Percentiles rank a stretch among this genome's conserved stretches.
Evolutionary conservation across 2,888 invertebrate species (phyloP).

Genomic region (Mimachlamys varia): DNA sequence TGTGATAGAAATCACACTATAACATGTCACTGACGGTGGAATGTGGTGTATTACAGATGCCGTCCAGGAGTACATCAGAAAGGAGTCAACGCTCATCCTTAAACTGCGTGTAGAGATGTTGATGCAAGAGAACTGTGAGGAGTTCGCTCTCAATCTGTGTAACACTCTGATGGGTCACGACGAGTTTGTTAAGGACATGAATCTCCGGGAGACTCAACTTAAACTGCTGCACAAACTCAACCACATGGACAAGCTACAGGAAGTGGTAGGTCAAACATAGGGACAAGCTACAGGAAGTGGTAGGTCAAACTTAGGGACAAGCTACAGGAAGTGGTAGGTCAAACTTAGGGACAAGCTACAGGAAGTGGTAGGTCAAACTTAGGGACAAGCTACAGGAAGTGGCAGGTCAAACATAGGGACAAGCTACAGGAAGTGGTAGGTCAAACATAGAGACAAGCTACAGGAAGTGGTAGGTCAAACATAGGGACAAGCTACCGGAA

Average conservation of each 20-base stretch:
- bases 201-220: constrained; percentile 73
- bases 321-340: too few relatives aligned
- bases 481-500: too few relatives aligned
- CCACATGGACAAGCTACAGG: constrained; percentile 73
- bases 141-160: constrained; percentile 79
- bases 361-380: too few relatives aligned
- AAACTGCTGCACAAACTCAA: constrained; percentile 73
- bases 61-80: constrained; percentile 63
- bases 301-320: too few relatives aligned
- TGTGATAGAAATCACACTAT: too few relatives aligned
- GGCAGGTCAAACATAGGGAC: too few relatives aligned
- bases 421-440: too few relatives aligned
- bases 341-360: too few relatives aligned
- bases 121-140: constrained; percentile 79
- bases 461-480: too few relatives aligned
- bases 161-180: constrained; percentile 76
- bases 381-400: too few relatives aligned
- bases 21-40: neutral
- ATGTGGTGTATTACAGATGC: neutral
- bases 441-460: too few relatives aligned
- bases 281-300: neutral
- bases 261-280: constrained; percentile 65
- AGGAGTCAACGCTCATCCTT: constrained; percentile 72
- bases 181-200: constrained; percentile 70
- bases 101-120: constrained; percentile 78